These are phyloP conservation scores for Watsonalla binaria DNA, from an alignment of 2,888 invertebrate species.

Conservation along the genomic window DNA sequence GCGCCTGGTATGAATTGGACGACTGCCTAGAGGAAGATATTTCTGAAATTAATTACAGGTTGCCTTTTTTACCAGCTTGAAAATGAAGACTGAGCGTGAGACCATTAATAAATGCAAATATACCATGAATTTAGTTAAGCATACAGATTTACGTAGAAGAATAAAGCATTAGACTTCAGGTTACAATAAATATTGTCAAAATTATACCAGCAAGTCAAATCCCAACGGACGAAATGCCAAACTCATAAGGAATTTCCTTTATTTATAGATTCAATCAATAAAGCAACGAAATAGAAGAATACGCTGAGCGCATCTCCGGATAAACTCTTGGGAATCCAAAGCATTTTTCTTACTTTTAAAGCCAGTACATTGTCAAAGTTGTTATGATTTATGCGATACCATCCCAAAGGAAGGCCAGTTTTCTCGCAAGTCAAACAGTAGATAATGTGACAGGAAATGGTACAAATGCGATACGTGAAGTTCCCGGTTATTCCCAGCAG, in stretches of 20 bases:
- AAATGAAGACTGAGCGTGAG: too few relatives aligned
- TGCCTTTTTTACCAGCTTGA: not conserved
- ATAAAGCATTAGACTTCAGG: too few relatives aligned
- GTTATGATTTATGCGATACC: not conserved
- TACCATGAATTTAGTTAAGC: too few relatives aligned
- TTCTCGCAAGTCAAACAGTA: conserved; percentile 30
- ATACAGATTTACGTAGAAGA: too few relatives aligned
- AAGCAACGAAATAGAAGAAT: not conserved
- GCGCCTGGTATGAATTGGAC: conserved; percentile 33
- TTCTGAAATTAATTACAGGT: conserved; percentile 21
- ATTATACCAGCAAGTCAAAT: too few relatives aligned
- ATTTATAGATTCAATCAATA: too few relatives aligned
- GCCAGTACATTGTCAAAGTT: not conserved
- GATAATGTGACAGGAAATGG: conserved; percentile 48
- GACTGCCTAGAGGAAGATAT: conserved; percentile 30
- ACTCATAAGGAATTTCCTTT: too few relatives aligned
- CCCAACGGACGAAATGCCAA: too few relatives aligned
- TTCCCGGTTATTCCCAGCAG: conserved; percentile 37
- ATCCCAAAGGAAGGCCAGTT: not conserved
- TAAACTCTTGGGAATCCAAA: not conserved
- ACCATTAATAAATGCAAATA: too few relatives aligned
- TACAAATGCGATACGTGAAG: conserved; percentile 42
- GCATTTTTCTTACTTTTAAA: not conserved
- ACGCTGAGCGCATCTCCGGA: not conserved
- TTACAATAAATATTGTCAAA: too few relatives aligned